Conservation (phyloP, 2,888 invertebrate genomes). For the Nomada lathburiana region DNA sequence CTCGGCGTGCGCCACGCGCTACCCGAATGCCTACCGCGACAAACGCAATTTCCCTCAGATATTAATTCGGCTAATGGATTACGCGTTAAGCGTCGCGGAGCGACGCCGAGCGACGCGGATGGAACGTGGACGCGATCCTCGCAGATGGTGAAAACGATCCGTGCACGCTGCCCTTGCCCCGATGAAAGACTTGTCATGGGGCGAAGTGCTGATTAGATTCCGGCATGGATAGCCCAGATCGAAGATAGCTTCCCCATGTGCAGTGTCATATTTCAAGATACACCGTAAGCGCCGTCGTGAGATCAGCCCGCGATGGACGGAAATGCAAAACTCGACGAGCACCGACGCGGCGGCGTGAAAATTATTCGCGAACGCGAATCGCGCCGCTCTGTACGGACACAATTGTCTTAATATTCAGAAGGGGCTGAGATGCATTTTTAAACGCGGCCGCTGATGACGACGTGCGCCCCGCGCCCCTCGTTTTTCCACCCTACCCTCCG, state of each 20-base stretch:
- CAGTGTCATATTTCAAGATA: too few relatives aligned
- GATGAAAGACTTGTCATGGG: too few relatives aligned
- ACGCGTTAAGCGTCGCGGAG: constrained; percentile 70
- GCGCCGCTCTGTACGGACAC: constrained; percentile 10
- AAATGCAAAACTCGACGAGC: constrained; percentile 12
- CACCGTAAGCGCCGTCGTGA: not conserved
- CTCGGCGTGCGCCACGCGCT: constrained; percentile 25
- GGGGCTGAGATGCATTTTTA: constrained; percentile 52
- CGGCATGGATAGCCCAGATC: too few relatives aligned
- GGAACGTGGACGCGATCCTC: not conserved
- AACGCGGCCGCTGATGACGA: constrained; percentile 29
- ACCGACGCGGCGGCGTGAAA: not conserved
- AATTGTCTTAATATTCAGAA: constrained; percentile 56
- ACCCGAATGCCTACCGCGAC: constrained; percentile 69
- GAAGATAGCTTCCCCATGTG: too few relatives aligned
- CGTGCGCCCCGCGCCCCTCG: not conserved
- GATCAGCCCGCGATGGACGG: not conserved
- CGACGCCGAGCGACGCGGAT: not conserved
- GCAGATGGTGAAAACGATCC: not conserved
- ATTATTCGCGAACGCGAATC: constrained; percentile 32
- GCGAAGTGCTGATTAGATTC: not conserved
- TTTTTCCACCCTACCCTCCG: not conserved
- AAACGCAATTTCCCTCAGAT: constrained; percentile 78
- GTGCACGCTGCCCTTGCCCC: not conserved
- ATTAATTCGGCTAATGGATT: constrained; percentile 80